These are phyloP conservation scores for Semotilus atromaculatus DNA, from an alignment of 2,797 vertebrate genomes.

Conservation along the genomic window DNA sequence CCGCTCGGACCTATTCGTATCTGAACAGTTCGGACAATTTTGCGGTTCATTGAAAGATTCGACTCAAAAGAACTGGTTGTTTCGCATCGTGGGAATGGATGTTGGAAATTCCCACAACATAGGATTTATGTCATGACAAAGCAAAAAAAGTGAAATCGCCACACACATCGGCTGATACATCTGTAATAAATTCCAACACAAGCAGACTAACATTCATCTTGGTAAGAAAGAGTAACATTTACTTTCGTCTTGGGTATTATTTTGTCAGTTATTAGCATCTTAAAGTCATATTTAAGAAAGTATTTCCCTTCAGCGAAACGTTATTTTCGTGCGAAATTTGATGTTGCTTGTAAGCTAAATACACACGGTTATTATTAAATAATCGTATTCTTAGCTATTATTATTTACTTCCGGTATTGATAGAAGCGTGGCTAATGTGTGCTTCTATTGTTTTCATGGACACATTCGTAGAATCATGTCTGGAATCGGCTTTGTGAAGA, in stretches of 20 bases:
- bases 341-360: neutral
- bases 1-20: too few relatives aligned
- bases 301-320: neutral
- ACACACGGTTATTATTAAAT: neutral
- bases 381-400: neutral
- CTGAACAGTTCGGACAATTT: neutral
- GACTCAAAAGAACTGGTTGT: neutral
- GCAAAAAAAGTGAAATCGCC: neutral
- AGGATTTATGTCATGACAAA: neutral
- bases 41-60: neutral
- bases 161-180: neutral
- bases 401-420: neutral
- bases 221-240: slow-evolving; percentile 4
- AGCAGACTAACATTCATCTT: neutral
- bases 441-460: neutral
- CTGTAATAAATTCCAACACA: neutral
- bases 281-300: neutral
- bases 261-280: neutral
- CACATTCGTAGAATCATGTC: slow-evolving; percentile 44
- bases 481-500: slow-evolving; percentile 58
- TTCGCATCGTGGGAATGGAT: neutral
- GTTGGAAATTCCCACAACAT: slow-evolving; percentile 10
- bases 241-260: neutral
- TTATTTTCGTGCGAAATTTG: too few relatives aligned
- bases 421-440: neutral